Conservation (phyloP, 2,113 vertebrate species). For the Kobus ellipsiprymnus region DNA sequence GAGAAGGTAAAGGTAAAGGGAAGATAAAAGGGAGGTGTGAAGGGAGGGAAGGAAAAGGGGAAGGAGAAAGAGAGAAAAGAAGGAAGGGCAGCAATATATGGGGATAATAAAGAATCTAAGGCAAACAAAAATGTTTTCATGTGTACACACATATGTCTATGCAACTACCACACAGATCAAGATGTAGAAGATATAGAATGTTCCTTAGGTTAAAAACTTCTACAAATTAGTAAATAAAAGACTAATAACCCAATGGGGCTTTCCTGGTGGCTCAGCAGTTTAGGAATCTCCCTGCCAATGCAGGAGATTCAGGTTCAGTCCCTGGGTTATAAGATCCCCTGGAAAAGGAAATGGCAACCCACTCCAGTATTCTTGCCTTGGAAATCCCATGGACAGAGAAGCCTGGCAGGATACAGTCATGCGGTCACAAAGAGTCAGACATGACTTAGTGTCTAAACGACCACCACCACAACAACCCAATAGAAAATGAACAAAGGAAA, state of each 20-base stretch:
- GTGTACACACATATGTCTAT: background rate
- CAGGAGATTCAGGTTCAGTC: background rate
- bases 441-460: background rate
- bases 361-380: background rate
- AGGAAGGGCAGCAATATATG: background rate
- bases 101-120: background rate
- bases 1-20: background rate
- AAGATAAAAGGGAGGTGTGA: background rate
- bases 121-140: background rate
- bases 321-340: background rate
- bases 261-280: background rate
- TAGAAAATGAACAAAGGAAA: background rate
- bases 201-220: background rate
- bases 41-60: background rate
- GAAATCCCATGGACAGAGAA: background rate
- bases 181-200: background rate
- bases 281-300: background rate
- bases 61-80: background rate
- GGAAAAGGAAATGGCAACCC: background rate
- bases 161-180: background rate
- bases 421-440: background rate
- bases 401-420: background rate
- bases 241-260: background rate
- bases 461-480: background rate
- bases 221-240: background rate